Conservation (phyloP, 2,888 invertebrate species). For the Merodon equestris region DNA sequence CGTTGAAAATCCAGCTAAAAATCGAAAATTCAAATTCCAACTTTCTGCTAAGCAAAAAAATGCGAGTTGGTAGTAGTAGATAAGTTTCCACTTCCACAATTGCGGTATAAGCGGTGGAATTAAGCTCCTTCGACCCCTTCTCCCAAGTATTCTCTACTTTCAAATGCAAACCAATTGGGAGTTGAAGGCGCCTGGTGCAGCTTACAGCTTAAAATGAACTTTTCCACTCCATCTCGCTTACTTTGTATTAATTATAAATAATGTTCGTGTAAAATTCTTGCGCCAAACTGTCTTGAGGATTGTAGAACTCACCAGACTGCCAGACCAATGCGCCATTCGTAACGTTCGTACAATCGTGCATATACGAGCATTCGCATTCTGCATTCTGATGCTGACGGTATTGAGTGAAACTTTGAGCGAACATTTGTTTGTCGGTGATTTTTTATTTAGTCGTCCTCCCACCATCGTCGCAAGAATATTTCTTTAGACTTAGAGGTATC, state of each 20-base stretch:
- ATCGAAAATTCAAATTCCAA: constrained; percentile 36
- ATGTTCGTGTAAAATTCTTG: constrained; percentile 37
- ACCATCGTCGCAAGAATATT: constrained; percentile 18
- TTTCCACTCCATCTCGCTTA: constrained; percentile 58
- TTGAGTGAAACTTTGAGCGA: constrained; percentile 34
- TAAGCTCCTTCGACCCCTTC: background rate
- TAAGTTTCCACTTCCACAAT: constrained; percentile 19
- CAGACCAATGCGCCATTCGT: no score
- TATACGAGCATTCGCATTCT: background rate
- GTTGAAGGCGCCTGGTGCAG: constrained; percentile 14
- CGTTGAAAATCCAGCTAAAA: constrained; percentile 24
- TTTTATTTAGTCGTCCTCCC: background rate
- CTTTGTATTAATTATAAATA: constrained; percentile 57
- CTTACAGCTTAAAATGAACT: constrained; percentile 55
- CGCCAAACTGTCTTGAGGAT: constrained; percentile 37
- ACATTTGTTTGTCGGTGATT: constrained; percentile 43
- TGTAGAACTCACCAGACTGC: constrained; percentile 1
- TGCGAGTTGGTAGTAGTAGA: constrained; percentile 10
- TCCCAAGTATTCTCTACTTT: no score
- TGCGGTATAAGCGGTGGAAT: constrained; percentile 24
- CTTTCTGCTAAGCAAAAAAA: background rate
- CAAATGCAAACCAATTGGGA: background rate
- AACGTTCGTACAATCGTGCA: background rate
- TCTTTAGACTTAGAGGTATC: constrained; percentile 13
- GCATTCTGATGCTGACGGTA: constrained; percentile 11